phyloP scores from a whole-genome alignment of 2,888 invertebrate genomes.

The Drosophila paramelanica region DNA sequence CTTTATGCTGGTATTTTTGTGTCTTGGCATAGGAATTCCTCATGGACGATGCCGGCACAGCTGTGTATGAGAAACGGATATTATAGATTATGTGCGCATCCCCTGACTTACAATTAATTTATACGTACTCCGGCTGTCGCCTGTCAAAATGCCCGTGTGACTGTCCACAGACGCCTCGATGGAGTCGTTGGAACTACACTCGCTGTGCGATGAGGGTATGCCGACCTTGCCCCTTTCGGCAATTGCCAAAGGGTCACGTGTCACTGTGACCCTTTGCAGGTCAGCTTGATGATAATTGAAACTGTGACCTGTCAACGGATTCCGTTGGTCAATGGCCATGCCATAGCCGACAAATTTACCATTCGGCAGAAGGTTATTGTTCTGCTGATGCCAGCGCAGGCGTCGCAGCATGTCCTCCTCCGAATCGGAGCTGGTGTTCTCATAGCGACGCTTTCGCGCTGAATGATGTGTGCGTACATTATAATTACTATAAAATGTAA shows the following conservation, averaged over 20 bases:
- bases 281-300: slow-evolving; percentile 83
- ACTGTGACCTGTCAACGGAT: slow-evolving; percentile 81
- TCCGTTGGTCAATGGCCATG: slow-evolving; percentile 79
- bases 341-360: slow-evolving; percentile 82
- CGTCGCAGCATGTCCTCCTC: slow-evolving; percentile 89
- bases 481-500: too few species aligned
- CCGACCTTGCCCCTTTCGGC: slow-evolving; percentile 85
- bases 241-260: slow-evolving; percentile 84
- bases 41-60: slow-evolving; percentile 82
- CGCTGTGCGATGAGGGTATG: slow-evolving; percentile 84
- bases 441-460: slow-evolving; percentile 84
- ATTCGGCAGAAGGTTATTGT: slow-evolving; percentile 82
- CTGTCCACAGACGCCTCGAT: slow-evolving; percentile 85
- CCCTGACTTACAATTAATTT: slow-evolving; percentile 31
- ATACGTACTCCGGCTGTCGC: slow-evolving; percentile 82
- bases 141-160: slow-evolving; percentile 83
- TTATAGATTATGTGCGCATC: background rate
- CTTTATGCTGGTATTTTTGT: slow-evolving; percentile 75
- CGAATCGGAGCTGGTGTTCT: slow-evolving; percentile 89
- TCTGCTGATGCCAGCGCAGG: slow-evolving; percentile 86
- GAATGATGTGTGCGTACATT: background rate
- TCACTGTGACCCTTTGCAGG: slow-evolving; percentile 83
- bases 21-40: slow-evolving; percentile 89
- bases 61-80: slow-evolving; percentile 10
- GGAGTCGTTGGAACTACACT: slow-evolving; percentile 85